Evolutionary conservation across 35 echinoderm and acorn worm genomes (phyloP), one percentile per base, ranked within the genome.

Genomic region (Lytechinus pictus): DNA sequence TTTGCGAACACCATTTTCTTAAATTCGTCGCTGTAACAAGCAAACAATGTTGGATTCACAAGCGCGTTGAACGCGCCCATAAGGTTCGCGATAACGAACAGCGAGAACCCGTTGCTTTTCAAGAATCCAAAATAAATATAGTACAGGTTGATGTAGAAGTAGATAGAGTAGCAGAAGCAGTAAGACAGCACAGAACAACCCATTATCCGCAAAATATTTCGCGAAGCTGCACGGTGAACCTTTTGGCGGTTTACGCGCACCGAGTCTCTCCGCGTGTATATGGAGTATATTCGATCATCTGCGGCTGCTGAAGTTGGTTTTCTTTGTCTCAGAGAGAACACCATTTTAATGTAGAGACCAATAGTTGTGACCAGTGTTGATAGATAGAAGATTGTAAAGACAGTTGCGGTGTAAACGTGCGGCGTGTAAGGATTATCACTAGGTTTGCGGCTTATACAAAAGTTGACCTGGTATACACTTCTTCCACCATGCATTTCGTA

Each of bases 61-160:
- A 96, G 94, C 1, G 97, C 87, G 91, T 97, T 99, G 9, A 99
- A 28, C 0, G 97, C 98, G 5, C 98, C 98, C 21, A 97, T 93
- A 86, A 94, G 95, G 54, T 97, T 99, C 10, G 97, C 98, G 28
- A 99, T 53, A 6, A 97, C 61, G 4, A 99, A 89, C 13, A 97
- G 21, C 9, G 93, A 94, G 21, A 99, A 93, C 1, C 98, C 98
- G 44, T 97, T 95, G 91, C 57, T 94, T 14, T 86, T 89, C 9
- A 95, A 94, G 66, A 97, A 91, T 53, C 98, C 98, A 33, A 97
- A 99, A 57, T 99, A 99, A 16, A 97, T 91, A 57, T 96, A 96
- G 86, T 97, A 99, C 60, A 97, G 89, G 87, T 97, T 97, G 8
- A 97, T 96, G 86, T 99, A 99, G 57, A 99, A 99, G 60, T 99